These are phyloP conservation scores for Brenthis hecate DNA, from an alignment of 2,888 invertebrate species.

Conservation along the genomic window DNA sequence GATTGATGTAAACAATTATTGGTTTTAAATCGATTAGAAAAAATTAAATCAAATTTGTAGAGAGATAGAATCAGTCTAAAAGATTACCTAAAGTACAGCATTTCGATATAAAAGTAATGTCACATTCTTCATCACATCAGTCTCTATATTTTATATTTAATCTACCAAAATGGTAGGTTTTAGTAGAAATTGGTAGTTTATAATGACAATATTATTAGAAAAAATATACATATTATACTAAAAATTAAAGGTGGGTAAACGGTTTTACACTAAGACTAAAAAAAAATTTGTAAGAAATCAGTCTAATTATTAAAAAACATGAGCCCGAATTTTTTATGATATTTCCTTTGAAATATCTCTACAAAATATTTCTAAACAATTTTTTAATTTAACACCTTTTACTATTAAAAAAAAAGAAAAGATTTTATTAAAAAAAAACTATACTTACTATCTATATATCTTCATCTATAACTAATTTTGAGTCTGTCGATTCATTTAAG, in stretches of 20 bases:
- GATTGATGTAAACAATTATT: background rate
- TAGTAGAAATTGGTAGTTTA: slow-evolving; percentile 9
- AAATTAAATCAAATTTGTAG: slow-evolving; percentile 3
- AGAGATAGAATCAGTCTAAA: background rate
- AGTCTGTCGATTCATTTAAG: slow-evolving; percentile 51
- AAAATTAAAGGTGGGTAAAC: slow-evolving; percentile 38
- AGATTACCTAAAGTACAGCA: slow-evolving; percentile 3
- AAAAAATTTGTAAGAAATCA: background rate
- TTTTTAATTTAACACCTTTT: too few relatives aligned
- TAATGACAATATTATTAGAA: slow-evolving; percentile 25
- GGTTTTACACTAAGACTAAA: slow-evolving; percentile 21
- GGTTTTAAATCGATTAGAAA: background rate
- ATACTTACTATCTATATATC: slow-evolving; percentile 35
- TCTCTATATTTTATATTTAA: slow-evolving; percentile 14
- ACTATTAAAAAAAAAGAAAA: background rate
- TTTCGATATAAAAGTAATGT: background rate
- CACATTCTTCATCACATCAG: slow-evolving; percentile 3
- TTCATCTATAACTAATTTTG: slow-evolving; percentile 58
- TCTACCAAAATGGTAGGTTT: slow-evolving; percentile 27
- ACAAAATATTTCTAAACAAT: too few relatives aligned
- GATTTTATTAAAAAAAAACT: slow-evolving; percentile 17
- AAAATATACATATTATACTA: slow-evolving; percentile 34
- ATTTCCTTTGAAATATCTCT: too few relatives aligned
- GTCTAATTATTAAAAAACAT: slow-evolving; percentile 1
- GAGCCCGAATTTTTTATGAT: too few relatives aligned